Percentiles rank a stretch among this genome's conserved stretches.
Evolutionary conservation across 2,113 vertebrate species (phyloP).

Genomic region (Syngnathoides biaculeatus): DNA sequence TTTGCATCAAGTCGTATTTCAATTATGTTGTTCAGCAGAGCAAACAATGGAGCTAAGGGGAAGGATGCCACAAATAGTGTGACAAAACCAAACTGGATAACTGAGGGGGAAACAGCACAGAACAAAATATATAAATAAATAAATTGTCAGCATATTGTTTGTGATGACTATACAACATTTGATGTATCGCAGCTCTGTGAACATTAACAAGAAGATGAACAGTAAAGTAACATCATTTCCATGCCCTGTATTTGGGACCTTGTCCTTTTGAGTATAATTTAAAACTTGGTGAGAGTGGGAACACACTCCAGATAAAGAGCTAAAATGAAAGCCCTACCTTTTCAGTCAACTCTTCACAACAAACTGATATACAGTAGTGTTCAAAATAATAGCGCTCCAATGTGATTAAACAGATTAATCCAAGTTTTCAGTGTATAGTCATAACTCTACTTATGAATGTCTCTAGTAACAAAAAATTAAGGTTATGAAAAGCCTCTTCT

Average conservation of each 20-base stretch:
- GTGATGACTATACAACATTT: not conserved
- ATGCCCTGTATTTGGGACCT: not conserved
- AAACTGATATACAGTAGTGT: no score
- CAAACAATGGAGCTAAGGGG: constrained; percentile 92
- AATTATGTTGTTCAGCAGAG: constrained; percentile 96
- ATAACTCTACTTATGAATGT: no score
- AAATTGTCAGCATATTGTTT: not conserved
- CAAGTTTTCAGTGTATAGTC: no score
- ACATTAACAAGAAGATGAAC: not conserved
- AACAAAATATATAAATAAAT: not conserved
- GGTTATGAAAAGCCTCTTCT: no score
- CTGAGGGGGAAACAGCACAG: constrained; percentile 62
- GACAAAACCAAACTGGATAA: constrained; percentile 99
- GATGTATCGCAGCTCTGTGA: not conserved
- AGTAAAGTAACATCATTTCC: not conserved
- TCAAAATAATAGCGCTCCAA: no score
- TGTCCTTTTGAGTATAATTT: not conserved
- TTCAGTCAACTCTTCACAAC: no score
- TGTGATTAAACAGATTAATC: no score
- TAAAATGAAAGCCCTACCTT: not conserved
- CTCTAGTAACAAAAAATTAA: no score
- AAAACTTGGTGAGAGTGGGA: not conserved
- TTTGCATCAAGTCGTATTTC: constrained; percentile 97
- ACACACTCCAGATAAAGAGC: not conserved
- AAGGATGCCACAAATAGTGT: constrained; percentile 97